Conservation (phyloP, 2,888 invertebrate species). For the Eurytoma adleriae region DNA sequence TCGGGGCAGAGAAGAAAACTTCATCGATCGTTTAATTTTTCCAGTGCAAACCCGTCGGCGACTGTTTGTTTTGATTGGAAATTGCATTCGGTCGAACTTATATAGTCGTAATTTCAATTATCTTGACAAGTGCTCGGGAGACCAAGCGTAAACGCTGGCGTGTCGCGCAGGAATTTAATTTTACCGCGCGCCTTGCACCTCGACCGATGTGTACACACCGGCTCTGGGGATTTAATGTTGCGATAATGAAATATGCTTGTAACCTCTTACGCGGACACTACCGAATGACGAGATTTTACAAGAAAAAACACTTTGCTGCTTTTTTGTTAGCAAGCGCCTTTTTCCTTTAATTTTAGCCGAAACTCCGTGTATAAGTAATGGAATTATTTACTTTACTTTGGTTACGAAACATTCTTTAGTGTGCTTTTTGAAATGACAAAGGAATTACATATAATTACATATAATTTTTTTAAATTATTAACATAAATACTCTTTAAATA, state of each 20-base stretch:
- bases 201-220: neutral
- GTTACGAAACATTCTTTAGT: neutral
- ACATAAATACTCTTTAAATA: no score
- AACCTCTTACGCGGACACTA: no score
- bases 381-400: neutral
- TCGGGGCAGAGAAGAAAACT: neutral
- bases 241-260: slow-evolving; percentile 10
- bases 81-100: slow-evolving; percentile 17
- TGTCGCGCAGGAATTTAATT: slow-evolving; percentile 27
- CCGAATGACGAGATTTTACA: neutral
- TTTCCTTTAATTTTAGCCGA: no score
- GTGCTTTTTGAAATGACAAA: no score
- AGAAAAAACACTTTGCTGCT: no score
- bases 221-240: slow-evolving; percentile 7
- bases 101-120: slow-evolving; percentile 27
- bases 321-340: no score
- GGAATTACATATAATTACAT: no score
- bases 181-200: neutral
- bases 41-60: neutral
- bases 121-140: slow-evolving; percentile 15
- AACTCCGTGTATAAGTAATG: slow-evolving; percentile 5
- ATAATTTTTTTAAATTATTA: no score
- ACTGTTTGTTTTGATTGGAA: slow-evolving; percentile 31
- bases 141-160: neutral
- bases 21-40: slow-evolving; percentile 16